Base-by-base conservation (phyloP, 1,140 invertebrate species). In the Aleiodes sp. region DNA sequence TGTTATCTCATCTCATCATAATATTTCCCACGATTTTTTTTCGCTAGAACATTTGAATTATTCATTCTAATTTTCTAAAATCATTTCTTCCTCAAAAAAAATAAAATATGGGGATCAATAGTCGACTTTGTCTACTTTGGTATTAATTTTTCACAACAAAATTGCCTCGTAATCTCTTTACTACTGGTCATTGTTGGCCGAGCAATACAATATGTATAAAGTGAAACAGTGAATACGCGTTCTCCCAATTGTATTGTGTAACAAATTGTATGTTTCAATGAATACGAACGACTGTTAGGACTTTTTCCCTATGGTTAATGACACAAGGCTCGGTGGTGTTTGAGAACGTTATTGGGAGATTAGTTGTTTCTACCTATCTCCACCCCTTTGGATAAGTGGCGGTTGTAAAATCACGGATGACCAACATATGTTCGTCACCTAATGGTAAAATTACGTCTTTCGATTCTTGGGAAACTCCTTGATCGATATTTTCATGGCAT, bases 111-210 rank as follows among this genome's bases (percentile, higher is more conserved):
- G 14, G 14, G 31, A 59, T 59, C 26, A 12, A 59, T 59, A 31
- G 31, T 52, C 64, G 37, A 19, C 46, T 3, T 19, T 41, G 16
- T 66, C 35, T 43, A 66, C n/a, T n/a, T n/a, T 70, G 57, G 33
- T 65, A 81, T 82, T 65, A 80, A 80, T 82, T 78, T 80, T 82
- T 77, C 68, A 79, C 57, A 41, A 68, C 43, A 19, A 67, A 71
- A 74, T 77, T 72, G 52, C 59, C 65, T 75, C 62, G 66, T 76
- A 77, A 79, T 81, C n/a, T n/a, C n/a, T n/a, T n/a, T 73, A 52
- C 26, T 16, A 52, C 8, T 28, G 24, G 41, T 28, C 21, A 52
- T 39, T 64, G 62, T 64, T 62, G 24, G 14, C 26, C 62, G 6
- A 64, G 19, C 62, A 62, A 37, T 71, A 29, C 39, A 70, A 56